phyloP scores from a whole-genome alignment of 53 echinoderm and acorn worm species.

The Crossaster papposus region DNA sequence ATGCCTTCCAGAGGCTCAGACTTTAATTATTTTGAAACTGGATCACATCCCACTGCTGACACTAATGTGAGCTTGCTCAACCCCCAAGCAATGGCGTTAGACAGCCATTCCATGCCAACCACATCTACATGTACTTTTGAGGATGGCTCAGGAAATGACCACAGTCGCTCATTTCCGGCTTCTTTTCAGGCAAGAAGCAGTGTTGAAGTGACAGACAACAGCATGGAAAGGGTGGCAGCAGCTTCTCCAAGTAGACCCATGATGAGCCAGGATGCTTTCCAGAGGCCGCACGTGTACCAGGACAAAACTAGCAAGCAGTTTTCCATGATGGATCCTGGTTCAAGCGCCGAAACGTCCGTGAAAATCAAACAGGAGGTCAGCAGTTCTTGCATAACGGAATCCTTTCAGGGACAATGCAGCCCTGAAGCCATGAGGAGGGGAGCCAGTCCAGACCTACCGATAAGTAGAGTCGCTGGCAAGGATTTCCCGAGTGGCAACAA shows the following conservation, averaged over 20 bases:
- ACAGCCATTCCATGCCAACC: constrained; percentile 7
- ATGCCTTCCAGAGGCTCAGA: background rate
- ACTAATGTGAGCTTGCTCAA: background rate
- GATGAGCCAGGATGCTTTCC: background rate
- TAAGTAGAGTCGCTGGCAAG: constrained; percentile 1
- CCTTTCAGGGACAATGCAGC: background rate
- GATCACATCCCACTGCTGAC: background rate
- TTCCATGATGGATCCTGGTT: background rate
- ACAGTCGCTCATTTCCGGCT: background rate
- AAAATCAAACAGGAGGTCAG: constrained; percentile 22
- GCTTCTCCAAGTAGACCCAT: background rate
- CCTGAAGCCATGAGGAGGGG: background rate
- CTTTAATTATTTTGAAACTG: background rate
- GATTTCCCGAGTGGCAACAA: constrained; percentile 18
- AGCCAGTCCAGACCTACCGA: background rate
- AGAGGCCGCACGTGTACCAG: background rate
- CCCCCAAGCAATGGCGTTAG: background rate
- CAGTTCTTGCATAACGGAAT: background rate
- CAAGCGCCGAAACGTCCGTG: background rate
- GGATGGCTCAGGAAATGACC: background rate
- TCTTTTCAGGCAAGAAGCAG: background rate
- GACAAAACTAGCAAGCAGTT: background rate
- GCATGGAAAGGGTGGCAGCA: background rate
- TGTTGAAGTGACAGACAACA: background rate
- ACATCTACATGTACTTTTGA: background rate